Evolutionary conservation across 1,140 invertebrate genomes (phyloP).

Genomic region (Ephestia elutella): DNA sequence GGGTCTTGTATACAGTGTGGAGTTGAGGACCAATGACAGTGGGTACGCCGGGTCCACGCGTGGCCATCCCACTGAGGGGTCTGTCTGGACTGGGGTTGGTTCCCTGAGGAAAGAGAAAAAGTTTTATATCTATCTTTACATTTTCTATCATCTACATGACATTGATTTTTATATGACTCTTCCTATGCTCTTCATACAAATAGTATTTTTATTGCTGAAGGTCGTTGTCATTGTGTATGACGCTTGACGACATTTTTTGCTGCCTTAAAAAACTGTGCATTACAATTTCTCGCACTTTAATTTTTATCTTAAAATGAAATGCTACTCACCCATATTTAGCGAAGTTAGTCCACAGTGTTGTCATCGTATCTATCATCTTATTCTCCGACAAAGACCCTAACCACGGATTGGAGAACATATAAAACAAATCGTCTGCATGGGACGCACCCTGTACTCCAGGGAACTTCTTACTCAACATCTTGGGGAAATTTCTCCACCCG

Average conservation of each 20-base stretch:
- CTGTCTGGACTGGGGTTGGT: constrained; percentile 37
- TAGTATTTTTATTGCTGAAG: too few relatives aligned
- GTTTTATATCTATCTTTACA: too few relatives aligned
- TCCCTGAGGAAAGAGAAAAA: constrained; percentile 34
- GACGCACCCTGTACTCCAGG: constrained; percentile 37
- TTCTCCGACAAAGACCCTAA: constrained; percentile 38
- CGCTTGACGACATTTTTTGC: too few relatives aligned
- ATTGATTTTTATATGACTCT: too few relatives aligned
- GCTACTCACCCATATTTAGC: constrained; percentile 55
- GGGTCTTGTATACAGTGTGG: constrained; percentile 30
- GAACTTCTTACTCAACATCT: constrained; percentile 16
- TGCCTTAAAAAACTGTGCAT: too few relatives aligned
- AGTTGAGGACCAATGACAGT: constrained; percentile 35
- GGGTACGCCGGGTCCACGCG: constrained; percentile 25
- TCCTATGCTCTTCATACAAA: too few relatives aligned
- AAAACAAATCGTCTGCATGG: constrained; percentile 62
- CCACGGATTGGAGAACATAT: constrained; percentile 42
- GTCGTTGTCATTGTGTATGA: too few relatives aligned
- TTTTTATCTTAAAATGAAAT: neutral
- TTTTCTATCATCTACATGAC: too few relatives aligned
- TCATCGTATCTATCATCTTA: constrained; percentile 47
- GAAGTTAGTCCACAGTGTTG: constrained; percentile 62
- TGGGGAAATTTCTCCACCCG: constrained; percentile 42
- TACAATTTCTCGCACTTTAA: too few relatives aligned
- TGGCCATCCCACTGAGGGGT: constrained; percentile 37